Evolutionary conservation across 2,797 vertebrate species (phyloP), one percentile per base, ranked within the genome.

Genomic region (Myotis myotis): DNA sequence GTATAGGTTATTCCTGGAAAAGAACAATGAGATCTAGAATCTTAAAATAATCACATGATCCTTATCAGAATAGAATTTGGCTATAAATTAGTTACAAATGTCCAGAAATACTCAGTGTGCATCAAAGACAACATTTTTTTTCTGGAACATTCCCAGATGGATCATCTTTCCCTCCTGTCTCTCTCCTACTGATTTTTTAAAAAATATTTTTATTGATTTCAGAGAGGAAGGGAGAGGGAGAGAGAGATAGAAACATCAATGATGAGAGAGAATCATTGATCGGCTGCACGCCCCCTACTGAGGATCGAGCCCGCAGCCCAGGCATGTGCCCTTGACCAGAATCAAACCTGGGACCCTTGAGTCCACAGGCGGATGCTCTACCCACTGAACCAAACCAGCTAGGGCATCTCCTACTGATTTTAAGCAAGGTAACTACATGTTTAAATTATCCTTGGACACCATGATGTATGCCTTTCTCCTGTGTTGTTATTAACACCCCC

Each of bases 1-100:
- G 87, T 38, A 75, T 30, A 38, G 66, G 8, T 91, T 89, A 93
- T 80, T 82, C 13, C 94, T 93, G 57, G 23, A 92, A 92, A 92
- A 92, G 13, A 36, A 10, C 38, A 38, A 87, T n/a, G 64, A 79
- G 30, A 74, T 36, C 38, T 62, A 87, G 68, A 53, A 71, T 60
- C 57, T 76, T 80, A 53, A 87, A 94, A 92, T 66, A 87, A 86
- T 17, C 10, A 70, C 47, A 38, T 12, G 25, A 15, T 64, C n/a
- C n/a, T 28, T 47, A 64, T 66, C 64, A 83, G 19, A 78, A 76
- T 3, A 72, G 9, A 76, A 87, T 5, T 75, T 76, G 25, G 5
- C 72, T 79, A 12, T 25, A 80, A 91, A 94, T 64, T 44, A 87
- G 33, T 66, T 33, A 47, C 15, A 74, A 83, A 19, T 30, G 30